Evolutionary conservation across 2,797 vertebrate genomes (phyloP).

Genomic region (Lagodon rhomboides): DNA sequence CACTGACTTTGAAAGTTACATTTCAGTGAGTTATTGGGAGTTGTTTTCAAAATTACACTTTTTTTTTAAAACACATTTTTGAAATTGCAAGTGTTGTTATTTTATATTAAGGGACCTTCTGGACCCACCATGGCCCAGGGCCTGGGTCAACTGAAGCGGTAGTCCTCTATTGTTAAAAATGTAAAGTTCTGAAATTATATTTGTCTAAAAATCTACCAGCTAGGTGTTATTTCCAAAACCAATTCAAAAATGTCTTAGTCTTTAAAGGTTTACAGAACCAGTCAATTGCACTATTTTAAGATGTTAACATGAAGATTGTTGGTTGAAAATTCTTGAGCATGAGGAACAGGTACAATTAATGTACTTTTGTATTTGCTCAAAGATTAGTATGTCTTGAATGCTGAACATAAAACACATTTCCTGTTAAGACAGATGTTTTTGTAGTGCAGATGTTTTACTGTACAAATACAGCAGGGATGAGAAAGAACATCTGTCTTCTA

Average conservation of each 20-base stretch:
- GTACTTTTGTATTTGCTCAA: not conserved
- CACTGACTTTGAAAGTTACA: no score
- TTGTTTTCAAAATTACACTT: no score
- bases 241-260: not conserved
- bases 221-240: not conserved
- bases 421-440: slow-evolving; percentile 38
- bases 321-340: not conserved
- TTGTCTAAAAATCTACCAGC: not conserved
- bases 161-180: no score
- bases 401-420: slow-evolving; percentile 15
- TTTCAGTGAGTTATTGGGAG: no score
- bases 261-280: not conserved
- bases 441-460: slow-evolving; percentile 30
- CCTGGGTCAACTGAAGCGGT: no score
- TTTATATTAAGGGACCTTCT: not conserved
- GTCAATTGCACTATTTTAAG: not conserved
- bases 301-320: not conserved
- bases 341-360: not conserved
- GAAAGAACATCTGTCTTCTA: slow-evolving; percentile 28
- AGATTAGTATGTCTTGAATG: not conserved
- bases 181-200: not conserved
- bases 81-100: no score
- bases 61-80: no score
- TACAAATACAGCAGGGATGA: slow-evolving; percentile 28
- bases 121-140: no score